Base-by-base conservation (phyloP, 2,113 vertebrate genomes). In the Zootoca vivipara region DNA sequence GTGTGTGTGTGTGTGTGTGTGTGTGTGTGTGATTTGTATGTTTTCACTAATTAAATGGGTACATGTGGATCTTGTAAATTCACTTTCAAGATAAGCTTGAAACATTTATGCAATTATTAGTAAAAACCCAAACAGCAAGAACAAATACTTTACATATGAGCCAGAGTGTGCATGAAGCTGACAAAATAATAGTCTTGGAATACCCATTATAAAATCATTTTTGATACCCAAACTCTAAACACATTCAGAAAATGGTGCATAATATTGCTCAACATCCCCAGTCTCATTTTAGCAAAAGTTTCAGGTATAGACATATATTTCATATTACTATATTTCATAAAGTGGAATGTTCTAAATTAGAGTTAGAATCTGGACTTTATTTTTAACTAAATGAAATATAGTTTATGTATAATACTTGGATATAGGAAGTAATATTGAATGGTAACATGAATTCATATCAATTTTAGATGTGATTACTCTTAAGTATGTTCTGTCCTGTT, bases 161-260 rank as follows among this genome's bases (percentile, higher is more conserved):
- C 35, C 91, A 85, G 56, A 52, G 78, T 89, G 77, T 30, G 0
- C 90, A 80, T 89, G 77, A 67, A 80, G 35, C 65, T 94, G 81
- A 79, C 67, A 88, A 46, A 90, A 80, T 77, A 94, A 92, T 72
- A 87, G 87, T 75, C 88, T 22, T 91, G 72, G 92, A 93, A 93
- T 85, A 82, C 13, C 82, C 20, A 91, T 94, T 95, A 42, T 95
- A 78, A 94, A 95, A 93, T 85, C 93, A 95, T 94, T 95, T 70
- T 92, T 86, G 58, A 28, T 92, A 85, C 93, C 18, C 65, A 84
- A 86, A 69, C 42, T 65, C 82, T 86, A 83, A 89, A 46, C 58
- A 73, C 93, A 89, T 33, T 90, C 1, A 1, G 35, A 65, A 89
- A 85, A 87, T 74, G 87, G 83, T 83, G 52, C 92, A 46, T 91